Conservation (phyloP, 2,888 invertebrate genomes). For the Hydroisotoma schaefferi region DNA sequence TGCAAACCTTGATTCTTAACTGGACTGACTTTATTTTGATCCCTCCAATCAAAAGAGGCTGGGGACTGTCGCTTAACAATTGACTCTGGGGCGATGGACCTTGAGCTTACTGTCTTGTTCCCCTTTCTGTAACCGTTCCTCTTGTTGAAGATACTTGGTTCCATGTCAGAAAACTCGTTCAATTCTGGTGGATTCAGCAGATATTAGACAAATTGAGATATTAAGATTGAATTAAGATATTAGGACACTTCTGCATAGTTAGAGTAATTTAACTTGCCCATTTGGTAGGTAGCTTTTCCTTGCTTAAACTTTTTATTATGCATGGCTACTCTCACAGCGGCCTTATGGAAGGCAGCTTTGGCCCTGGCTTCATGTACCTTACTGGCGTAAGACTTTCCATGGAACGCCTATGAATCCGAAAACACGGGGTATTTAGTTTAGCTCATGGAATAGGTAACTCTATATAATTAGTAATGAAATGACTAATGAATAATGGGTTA, state of each 20-base stretch:
- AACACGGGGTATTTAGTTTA: too few relatives aligned
- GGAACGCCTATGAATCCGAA: not conserved
- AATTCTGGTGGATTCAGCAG: not conserved
- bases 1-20: not conserved
- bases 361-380: not conserved
- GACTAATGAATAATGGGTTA: too few relatives aligned
- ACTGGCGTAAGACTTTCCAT: not conserved
- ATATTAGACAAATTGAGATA: not conserved
- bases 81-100: not conserved
- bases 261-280: not conserved
- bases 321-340: not conserved
- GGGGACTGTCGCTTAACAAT: not conserved
- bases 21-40: not conserved
- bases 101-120: too few relatives aligned
- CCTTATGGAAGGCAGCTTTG: not conserved
- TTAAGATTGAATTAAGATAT: not conserved
- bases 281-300: not conserved
- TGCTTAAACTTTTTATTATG: not conserved
- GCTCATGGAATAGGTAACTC: too few relatives aligned
- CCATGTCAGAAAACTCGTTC: not conserved
- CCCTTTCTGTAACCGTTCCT: not conserved
- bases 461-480: too few relatives aligned
- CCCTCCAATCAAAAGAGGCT: not conserved
- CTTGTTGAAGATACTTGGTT: not conserved
- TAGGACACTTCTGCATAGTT: not conserved